Conservation (phyloP, 2,797 vertebrate genomes). For the Chromobotia macracanthus region DNA sequence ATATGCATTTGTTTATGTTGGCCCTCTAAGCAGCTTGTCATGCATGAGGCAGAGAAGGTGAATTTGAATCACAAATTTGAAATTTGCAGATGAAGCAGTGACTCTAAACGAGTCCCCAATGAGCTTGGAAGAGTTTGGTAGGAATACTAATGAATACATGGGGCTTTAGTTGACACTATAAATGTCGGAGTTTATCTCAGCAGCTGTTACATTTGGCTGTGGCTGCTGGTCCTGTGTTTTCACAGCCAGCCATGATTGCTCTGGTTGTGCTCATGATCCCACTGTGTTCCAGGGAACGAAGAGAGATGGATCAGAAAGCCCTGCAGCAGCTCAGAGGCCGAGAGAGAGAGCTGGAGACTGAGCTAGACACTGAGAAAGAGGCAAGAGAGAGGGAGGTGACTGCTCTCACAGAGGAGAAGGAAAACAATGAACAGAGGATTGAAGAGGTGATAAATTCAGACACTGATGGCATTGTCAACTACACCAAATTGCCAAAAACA, state of each 20-base stretch:
- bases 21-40: neutral
- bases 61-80: neutral
- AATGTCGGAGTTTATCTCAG: neutral
- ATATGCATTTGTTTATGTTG: neutral
- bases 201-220: slow-evolving; percentile 20
- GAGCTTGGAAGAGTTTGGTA: slow-evolving; percentile 9
- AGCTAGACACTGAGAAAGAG: slow-evolving; percentile 59
- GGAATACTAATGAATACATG: slow-evolving; percentile 16
- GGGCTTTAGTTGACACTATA: slow-evolving; percentile 20
- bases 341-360: no score
- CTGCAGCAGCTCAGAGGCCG: slow-evolving; percentile 55
- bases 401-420: slow-evolving; percentile 69
- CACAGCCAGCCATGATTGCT: slow-evolving; percentile 15
- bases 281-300: slow-evolving; percentile 58
- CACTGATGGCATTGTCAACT: neutral
- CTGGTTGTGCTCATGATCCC: slow-evolving; percentile 19
- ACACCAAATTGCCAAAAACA: neutral
- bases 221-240: neutral
- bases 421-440: slow-evolving; percentile 64
- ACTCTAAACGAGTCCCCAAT: slow-evolving; percentile 6
- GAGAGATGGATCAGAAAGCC: slow-evolving; percentile 37
- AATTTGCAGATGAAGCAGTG: slow-evolving; percentile 6
- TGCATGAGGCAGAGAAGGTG: neutral
- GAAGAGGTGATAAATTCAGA: slow-evolving; percentile 58
- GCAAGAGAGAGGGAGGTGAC: slow-evolving; percentile 66